Conservation (phyloP, 2,888 invertebrate genomes). For the Tetheella fluctuosa region DNA sequence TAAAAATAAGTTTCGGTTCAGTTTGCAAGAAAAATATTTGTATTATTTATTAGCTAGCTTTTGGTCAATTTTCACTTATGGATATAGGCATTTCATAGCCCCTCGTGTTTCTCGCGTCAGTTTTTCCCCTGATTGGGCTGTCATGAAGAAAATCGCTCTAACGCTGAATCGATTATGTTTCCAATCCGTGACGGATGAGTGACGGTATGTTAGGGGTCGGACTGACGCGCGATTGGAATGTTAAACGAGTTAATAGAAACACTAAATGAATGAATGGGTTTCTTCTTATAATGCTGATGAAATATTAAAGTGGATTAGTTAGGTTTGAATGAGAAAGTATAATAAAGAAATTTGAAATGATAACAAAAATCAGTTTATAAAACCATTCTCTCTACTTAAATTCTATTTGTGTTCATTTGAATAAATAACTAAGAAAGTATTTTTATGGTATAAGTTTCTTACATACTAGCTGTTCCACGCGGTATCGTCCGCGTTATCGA, state of each 20-base stretch:
- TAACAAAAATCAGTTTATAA: not conserved
- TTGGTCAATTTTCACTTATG: conserved; percentile 46
- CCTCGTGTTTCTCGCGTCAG: conserved; percentile 4
- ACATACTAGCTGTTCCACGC: too few relatives aligned
- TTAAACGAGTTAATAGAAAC: conserved; percentile 17
- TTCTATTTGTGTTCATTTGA: too few relatives aligned
- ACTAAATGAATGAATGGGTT: conserved; percentile 20
- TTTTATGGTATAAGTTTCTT: too few relatives aligned
- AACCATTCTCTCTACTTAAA: too few relatives aligned
- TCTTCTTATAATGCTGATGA: conserved; percentile 14
- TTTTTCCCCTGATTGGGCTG: conserved; percentile 62
- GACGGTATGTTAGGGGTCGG: conserved; percentile 26
- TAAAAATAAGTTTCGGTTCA: too few relatives aligned
- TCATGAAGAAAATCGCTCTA: conserved; percentile 66
- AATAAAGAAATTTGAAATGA: not conserved
- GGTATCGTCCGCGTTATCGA: too few relatives aligned
- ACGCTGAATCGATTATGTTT: conserved; percentile 39
- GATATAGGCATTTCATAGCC: not conserved
- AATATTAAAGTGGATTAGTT: conserved; percentile 7
- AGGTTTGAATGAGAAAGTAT: not conserved
- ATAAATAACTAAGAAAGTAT: too few relatives aligned
- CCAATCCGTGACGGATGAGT: conserved; percentile 30
- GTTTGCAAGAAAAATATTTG: too few relatives aligned
- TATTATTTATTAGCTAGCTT: too few relatives aligned
- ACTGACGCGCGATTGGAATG: conserved; percentile 27